Evolutionary conservation across 1,140 invertebrate genomes (phyloP), one percentile per base, ranked within the genome.

Genomic region (Aphaenogaster floridana): DNA sequence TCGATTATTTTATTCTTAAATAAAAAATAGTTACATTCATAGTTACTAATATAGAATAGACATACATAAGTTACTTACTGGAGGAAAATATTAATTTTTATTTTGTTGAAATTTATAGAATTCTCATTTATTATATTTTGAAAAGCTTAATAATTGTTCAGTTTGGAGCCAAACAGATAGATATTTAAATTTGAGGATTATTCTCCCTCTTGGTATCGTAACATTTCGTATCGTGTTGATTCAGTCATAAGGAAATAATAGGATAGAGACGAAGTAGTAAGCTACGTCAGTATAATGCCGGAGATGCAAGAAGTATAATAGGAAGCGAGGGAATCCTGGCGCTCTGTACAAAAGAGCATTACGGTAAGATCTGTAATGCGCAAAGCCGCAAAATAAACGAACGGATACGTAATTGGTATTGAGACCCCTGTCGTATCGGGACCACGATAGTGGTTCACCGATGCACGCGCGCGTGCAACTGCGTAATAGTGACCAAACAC

Each of bases 351-450:
- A 92, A 92, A 87, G 87, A 52, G 78, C 78, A 89, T 90, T 92
- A 89, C 57, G 63, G 85, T 87, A 86, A 90, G 85, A 92, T 92
- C 91, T 90, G 87, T 91, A 90, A 92, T 68, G 83, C 61, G 88
- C 59, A 85, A 92, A 91, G 86, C 76, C 84, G 80, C 88, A 90
- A 89, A 90, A 91, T 61, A 74, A 83, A 83, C 79, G 52, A 83
- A 80, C 45, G 45, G 45, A 17, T 6, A 21, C n/a, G 48, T 80
- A 69, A 80, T 59, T 45, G 52, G 34, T 42, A 91, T 97, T 96
- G 87, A 97, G 96, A 52, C 96, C 96, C 28, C 57, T 68, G 72
- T 64, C 50, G 28, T 91, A 96, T 97, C 76, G 96, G 95, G 91
- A 97, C 96, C 68, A 45, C 68, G 68, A 72, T 69, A 72, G 17